phyloP scores from a whole-genome alignment of 1,140 invertebrate species.

The Uloborus diversus region DNA sequence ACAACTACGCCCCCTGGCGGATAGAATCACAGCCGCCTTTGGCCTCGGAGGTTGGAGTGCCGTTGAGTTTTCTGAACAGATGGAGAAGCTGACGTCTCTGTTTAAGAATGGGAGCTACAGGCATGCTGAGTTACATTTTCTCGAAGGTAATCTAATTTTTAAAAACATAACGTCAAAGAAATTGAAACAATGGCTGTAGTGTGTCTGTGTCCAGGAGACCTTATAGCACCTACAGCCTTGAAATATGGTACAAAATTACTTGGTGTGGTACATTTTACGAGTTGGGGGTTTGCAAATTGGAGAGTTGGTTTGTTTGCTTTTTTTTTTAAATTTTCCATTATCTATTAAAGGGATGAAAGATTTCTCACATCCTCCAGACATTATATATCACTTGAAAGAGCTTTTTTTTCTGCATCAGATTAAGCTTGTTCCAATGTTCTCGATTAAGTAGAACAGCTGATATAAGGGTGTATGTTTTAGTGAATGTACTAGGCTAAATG shows the following conservation, averaged over 20 bases:
- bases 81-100: conserved; percentile 61
- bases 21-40: conserved; percentile 63
- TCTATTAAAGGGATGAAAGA: no score
- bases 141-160: conserved; percentile 11
- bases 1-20: conserved; percentile 60
- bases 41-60: conserved; percentile 61
- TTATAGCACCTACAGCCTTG: not conserved
- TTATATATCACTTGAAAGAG: no score
- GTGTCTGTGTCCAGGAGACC: not conserved
- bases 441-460: no score
- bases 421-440: no score
- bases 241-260: not conserved
- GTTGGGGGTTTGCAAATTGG: not conserved
- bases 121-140: conserved; percentile 47
- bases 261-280: not conserved
- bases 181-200: conserved; percentile 32
- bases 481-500: no score
- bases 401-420: no score
- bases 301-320: not conserved
- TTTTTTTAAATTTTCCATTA: not conserved
- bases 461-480: no score
- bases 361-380: no score
- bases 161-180: not conserved
- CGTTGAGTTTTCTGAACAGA: conserved; percentile 60
- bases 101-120: conserved; percentile 65